Percentiles rank a stretch among this genome's conserved stretches.
Evolutionary conservation across 2,797 vertebrate species (phyloP).

Genomic region (Syncerus caffer): DNA sequence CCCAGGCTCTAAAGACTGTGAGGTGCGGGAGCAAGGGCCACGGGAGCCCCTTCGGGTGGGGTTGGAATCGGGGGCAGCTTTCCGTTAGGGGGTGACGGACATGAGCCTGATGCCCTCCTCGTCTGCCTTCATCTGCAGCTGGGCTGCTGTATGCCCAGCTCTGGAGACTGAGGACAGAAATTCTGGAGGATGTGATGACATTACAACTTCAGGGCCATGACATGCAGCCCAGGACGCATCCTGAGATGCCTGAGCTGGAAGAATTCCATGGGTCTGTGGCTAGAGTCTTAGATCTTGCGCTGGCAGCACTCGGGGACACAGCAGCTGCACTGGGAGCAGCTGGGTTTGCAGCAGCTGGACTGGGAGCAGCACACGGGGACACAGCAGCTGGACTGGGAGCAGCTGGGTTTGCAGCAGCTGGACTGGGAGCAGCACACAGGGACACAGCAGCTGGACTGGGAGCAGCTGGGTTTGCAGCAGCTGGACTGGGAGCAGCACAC

Average conservation of each 20-base stretch:
- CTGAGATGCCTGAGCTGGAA: background rate
- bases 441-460: no score
- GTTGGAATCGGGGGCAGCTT: background rate
- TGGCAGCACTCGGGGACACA: background rate
- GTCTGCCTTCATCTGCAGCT: background rate
- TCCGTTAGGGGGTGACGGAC: background rate
- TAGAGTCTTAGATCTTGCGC: background rate
- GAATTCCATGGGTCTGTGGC: background rate
- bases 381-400: background rate
- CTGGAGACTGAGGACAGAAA: background rate
- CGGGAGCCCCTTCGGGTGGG: background rate
- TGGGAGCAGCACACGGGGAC: no score
- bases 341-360: no score
- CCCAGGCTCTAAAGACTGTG: background rate
- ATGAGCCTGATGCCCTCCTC: background rate
- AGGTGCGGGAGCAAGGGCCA: background rate
- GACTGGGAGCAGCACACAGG: background rate
- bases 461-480: no score
- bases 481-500: no score
- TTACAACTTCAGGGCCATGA: background rate
- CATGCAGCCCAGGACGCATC: background rate
- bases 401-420: background rate
- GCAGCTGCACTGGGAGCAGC: no score
- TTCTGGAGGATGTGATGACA: background rate
- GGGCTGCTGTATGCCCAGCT: background rate